These are phyloP conservation scores for Nemotelus nigrinus DNA, from an alignment of 2,888 invertebrate genomes.

Conservation along the genomic window DNA sequence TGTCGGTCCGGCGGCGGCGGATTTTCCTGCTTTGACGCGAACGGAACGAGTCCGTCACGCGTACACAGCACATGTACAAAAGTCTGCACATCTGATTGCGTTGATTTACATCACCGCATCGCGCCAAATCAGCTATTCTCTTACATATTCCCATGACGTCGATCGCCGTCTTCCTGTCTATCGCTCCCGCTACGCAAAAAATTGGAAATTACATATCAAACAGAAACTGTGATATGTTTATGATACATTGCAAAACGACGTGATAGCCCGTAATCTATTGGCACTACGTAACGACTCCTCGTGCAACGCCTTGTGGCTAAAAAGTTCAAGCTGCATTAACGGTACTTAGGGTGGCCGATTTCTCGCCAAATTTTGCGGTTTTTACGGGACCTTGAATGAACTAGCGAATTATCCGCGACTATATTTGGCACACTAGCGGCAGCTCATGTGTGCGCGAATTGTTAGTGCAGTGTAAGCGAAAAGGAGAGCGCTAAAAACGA, in stretches of 20 bases:
- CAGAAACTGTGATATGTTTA: too few species aligned
- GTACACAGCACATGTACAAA: constrained; percentile 3
- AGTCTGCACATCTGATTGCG: constrained; percentile 4
- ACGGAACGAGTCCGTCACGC: not conserved
- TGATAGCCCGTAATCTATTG: too few species aligned
- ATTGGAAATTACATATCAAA: too few species aligned
- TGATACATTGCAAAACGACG: too few species aligned
- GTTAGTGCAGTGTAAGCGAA: not conserved
- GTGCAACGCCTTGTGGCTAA: too few species aligned
- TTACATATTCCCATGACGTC: not conserved
- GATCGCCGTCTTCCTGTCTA: too few species aligned
- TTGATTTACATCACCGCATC: not conserved
- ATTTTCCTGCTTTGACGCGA: not conserved
- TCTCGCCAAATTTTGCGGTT: not conserved
- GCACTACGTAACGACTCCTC: too few species aligned
- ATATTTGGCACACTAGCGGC: not conserved
- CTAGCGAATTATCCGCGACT: too few species aligned
- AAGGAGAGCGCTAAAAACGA: not conserved
- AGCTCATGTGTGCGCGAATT: not conserved
- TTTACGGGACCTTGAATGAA: too few species aligned
- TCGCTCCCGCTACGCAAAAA: too few species aligned
- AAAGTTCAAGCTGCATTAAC: too few species aligned
- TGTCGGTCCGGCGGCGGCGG: constrained; percentile 1
- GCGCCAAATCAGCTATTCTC: not conserved
- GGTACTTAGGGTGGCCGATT: not conserved